Conservation (phyloP, 2,113 vertebrate species). For the human (Homo sapiens) region DNA sequence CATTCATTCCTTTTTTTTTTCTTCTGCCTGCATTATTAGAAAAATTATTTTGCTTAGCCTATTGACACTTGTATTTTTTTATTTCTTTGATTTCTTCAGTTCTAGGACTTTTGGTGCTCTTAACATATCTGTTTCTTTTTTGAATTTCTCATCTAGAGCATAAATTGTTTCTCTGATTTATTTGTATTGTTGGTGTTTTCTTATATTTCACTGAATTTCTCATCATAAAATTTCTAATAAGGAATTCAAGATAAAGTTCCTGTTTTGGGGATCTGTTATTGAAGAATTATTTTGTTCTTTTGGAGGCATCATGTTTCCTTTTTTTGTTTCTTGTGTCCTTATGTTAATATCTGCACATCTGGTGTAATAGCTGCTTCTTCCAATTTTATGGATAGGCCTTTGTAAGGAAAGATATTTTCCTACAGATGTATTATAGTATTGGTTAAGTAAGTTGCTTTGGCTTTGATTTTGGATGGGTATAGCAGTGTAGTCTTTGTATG, state of each 20-base stretch:
- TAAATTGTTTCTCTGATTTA: not conserved
- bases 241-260: not conserved
- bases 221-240: too few species aligned
- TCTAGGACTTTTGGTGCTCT: not conserved
- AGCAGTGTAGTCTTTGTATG: too few species aligned
- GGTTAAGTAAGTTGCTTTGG: not conserved
- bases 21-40: not conserved
- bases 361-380: not conserved
- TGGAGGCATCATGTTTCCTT: not conserved
- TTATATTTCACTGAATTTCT: not conserved
- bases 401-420: not conserved
- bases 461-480: not conserved
- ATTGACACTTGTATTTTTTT: not conserved
- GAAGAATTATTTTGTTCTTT: not conserved
- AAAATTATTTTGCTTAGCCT: not conserved
- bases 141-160: not conserved
- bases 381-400: not conserved
- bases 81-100: not conserved
- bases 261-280: not conserved
- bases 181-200: not conserved
- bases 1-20: not conserved
- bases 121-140: not conserved
- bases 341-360: not conserved
- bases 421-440: not conserved
- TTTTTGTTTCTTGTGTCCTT: not conserved